Evolutionary conservation across 2,888 invertebrate genomes (phyloP), one percentile per base, ranked within the genome.

Genomic region (Ophioninae sp.): DNA sequence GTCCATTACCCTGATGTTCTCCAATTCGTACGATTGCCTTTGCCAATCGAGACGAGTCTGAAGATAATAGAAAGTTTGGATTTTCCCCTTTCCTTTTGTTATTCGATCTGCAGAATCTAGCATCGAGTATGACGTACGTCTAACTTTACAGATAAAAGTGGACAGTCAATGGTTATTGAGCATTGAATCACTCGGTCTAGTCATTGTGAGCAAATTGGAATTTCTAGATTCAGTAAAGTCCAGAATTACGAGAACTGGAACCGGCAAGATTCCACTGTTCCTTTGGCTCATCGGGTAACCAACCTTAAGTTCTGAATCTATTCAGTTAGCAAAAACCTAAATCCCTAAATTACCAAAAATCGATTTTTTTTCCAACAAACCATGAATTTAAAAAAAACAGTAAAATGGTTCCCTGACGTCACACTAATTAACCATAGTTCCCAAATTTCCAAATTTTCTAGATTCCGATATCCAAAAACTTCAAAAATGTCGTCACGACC

Each of bases 1-100:
- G 56, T 59, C 71, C 58, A 71, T 71, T 71, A 30, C 22, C 5
- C 37, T 58, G 58, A 71, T 71, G 71, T 20, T 56, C 56, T 59
- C 9, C 37, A n/a, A 10, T 37, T 58, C 23, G 20, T 20, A 13
- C 51, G 51, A 59, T 71, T 37, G 71, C 37, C 30, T 39, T 37
- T 37, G 20, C 71, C 68, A 17, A 68, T 68, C n/a, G 39, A 58
- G 20, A 58, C 1, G 10, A 71, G 30, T 41, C 37, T 3, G 37
- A 58, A 71, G 58, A 59, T 58, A 58, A 20, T 20, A 22, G 37
- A n/a, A 58, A 59, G 20, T 30, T 58, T 59, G 8, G 37, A 37
- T n/a, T 56, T 3, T 23, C 6, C 13, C 23, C 51, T 51, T 23
- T 23, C 51, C 23, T 23, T 64, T 64, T 17, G 30, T 64, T 64